Percentiles rank a stretch among this genome's conserved stretches.
Evolutionary conservation across 1,140 invertebrate genomes (phyloP).

Genomic region (Cydia strobilella): DNA sequence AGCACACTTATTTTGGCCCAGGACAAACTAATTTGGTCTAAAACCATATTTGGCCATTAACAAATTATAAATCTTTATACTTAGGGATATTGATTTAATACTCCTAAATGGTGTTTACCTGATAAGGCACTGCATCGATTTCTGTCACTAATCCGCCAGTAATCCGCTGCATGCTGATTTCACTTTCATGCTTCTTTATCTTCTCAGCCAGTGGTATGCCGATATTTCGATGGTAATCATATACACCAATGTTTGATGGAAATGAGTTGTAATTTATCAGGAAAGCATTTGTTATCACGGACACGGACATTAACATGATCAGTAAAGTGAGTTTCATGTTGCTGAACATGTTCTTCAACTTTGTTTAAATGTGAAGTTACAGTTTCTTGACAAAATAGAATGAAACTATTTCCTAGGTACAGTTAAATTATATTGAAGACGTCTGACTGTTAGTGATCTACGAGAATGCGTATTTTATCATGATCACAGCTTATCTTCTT

Average conservation of each 20-base stretch:
- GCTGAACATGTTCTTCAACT: neutral
- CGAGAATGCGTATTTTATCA: neutral
- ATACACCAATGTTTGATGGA: neutral
- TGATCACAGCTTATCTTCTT: neutral
- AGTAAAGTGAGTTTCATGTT: neutral
- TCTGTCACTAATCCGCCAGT: neutral
- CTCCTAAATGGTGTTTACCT: neutral
- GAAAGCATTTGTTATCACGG: neutral
- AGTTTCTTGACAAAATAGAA: neutral
- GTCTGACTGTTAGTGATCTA: neutral
- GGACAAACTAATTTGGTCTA: no score
- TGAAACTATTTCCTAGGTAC: neutral
- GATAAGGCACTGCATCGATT: conserved; percentile 22
- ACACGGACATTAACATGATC: neutral
- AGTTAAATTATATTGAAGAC: neutral
- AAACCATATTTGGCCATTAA: no score
- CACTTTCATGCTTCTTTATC: conserved; percentile 1
- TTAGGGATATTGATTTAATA: no score
- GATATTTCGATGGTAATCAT: conserved; percentile 14
- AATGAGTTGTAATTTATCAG: neutral
- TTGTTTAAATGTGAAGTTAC: neutral
- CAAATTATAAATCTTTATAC: no score
- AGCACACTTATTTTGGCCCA: no score
- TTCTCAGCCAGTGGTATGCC: conserved; percentile 1
- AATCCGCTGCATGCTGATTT: conserved; percentile 13